Conservation (phyloP, 2,113 vertebrate genomes). For the Hipposideros armiger region DNA sequence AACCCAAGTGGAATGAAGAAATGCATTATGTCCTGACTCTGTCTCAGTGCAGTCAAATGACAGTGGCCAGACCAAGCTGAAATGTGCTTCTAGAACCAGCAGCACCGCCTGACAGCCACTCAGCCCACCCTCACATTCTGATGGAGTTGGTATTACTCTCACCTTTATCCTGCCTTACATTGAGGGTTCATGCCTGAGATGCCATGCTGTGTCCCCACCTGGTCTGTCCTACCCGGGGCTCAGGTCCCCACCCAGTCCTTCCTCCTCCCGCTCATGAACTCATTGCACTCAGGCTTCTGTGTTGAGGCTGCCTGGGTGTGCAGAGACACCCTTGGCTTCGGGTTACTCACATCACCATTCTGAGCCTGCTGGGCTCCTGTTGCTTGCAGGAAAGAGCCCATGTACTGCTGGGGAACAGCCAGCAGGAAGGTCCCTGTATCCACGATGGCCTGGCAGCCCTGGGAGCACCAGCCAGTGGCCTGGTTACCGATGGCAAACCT, state of each 20-base stretch:
- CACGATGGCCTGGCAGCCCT: constrained; percentile 86
- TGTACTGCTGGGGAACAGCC: constrained; percentile 78
- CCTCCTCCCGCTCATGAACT: not conserved
- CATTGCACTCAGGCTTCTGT: not conserved
- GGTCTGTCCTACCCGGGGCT: not conserved
- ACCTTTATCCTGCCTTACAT: not conserved
- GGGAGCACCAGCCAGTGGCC: constrained; percentile 81
- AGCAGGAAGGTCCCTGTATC: constrained; percentile 85
- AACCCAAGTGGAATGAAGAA: not conserved
- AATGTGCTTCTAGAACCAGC: not conserved
- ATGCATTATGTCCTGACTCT: not conserved
- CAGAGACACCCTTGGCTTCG: not conserved
- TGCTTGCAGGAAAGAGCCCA: constrained; percentile 63
- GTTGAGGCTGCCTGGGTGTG: not conserved
- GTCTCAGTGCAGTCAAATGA: not conserved
- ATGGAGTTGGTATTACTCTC: not conserved
- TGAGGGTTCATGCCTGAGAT: not conserved
- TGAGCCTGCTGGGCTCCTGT: constrained; percentile 79
- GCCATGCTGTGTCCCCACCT: not conserved
- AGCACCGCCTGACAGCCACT: no score
- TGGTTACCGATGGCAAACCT: constrained; percentile 83
- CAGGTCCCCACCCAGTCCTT: not conserved
- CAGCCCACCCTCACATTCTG: not conserved
- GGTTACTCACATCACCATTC: constrained; percentile 79
- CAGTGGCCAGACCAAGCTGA: not conserved